Conservation (phyloP, 2,113 vertebrate species). For the Ictalurus furcatus region DNA sequence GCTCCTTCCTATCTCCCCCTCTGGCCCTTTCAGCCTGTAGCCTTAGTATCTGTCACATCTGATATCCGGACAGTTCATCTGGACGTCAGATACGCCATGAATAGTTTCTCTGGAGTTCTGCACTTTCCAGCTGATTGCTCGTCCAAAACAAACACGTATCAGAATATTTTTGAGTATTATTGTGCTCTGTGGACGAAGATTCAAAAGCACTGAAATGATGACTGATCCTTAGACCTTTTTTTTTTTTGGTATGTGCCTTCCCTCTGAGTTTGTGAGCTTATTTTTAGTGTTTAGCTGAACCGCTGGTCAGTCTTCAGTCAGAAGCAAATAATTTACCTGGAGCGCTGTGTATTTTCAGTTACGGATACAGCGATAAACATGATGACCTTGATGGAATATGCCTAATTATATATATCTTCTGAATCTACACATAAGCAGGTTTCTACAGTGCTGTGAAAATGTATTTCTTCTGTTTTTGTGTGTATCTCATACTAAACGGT, state of each 20-base stretch:
- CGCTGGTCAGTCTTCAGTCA: neutral
- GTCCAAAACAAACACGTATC: neutral
- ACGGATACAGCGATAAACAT: neutral
- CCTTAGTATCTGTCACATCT: constrained; percentile 26
- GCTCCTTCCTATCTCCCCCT: constrained; percentile 21
- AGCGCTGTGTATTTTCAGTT: neutral
- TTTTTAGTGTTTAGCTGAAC: constrained; percentile 25
- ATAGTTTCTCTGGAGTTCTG: neutral
- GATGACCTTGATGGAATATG: neutral
- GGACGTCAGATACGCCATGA: neutral
- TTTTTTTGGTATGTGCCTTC: neutral
- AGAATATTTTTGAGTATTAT: neutral
- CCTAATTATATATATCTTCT: neutral
- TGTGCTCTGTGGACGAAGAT: constrained; percentile 4
- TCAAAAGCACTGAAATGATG: constrained; percentile 1
- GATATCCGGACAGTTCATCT: constrained; percentile 39
- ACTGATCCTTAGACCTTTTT: neutral
- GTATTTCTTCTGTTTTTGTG: too few relatives aligned
- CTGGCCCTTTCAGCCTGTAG: constrained; percentile 35
- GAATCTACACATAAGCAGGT: neutral
- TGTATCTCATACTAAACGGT: too few relatives aligned
- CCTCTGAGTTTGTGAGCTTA: neutral
- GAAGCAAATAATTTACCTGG: neutral
- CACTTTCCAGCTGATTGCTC: neutral
- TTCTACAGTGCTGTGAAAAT: too few relatives aligned